Base-by-base conservation (phyloP, 2,113 vertebrate species). In the Eolophus roseicapilla region DNA sequence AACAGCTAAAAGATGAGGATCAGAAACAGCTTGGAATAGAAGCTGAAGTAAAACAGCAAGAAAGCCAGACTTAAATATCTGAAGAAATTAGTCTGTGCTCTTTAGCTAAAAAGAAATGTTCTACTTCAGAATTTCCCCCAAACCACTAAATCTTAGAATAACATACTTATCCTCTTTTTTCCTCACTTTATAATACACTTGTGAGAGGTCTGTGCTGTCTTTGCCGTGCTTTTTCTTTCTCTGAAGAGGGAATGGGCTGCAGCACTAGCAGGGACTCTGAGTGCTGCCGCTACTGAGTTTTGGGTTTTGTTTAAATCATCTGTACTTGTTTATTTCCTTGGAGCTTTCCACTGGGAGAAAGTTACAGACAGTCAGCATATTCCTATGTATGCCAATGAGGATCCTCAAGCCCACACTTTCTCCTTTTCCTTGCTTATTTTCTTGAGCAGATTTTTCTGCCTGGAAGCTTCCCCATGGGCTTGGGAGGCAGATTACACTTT, bases 61-160 rank as follows among this genome's bases (percentile, higher is more conserved):
- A 95, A 93, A 84, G 10, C 7, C 39, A 82, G 55, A 50, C 55
- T 84, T 59, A 74, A 94, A 79, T 74, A 69, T 59, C 71, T 59
- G 39, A 87, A 92, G 39, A 86, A 82, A 81, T 49, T 17, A 71
- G 88, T 71, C 39, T 69, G 47, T 86, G 65, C 17, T 88, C 75
- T 88, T 84, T 79, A 96, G 59, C 31, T 75, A 27, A 68, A 55
- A 62, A 93, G 17, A 96, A 93, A 83, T 53, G 7, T 76, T 92
- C 67, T 88, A 39, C 18, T 62, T 53, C 73, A 94, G 64, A 94
- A 92, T 93, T 88, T 88, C 6, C 69, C 60, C 39, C 27, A 95
- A 94, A 96, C 80, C 92, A 82, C 90, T 82, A 82, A 88, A 37
- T n/a, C 47, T 92, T 94, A 86, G 43, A 96, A 97, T 84, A 95